phyloP scores from a whole-genome alignment of 1,140 invertebrate species.

The Ladona fulva region DNA sequence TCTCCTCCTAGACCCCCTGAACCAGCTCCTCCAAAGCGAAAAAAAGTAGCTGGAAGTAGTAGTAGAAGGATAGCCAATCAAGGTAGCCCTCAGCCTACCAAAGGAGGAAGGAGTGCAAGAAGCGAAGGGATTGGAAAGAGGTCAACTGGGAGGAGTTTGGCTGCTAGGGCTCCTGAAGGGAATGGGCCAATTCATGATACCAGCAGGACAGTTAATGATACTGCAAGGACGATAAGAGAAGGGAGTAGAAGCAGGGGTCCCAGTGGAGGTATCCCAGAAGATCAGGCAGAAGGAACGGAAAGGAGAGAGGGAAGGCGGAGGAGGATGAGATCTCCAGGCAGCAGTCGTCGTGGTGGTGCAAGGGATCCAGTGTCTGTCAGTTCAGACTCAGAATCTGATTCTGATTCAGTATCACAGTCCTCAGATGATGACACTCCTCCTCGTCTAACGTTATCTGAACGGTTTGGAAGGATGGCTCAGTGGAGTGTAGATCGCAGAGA shows the following conservation, averaged over 20 bases:
- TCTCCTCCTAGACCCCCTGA: constrained; percentile 30
- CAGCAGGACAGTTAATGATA: no score
- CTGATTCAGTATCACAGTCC: constrained; percentile 9
- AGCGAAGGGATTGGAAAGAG: constrained; percentile 12
- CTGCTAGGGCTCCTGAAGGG: neutral
- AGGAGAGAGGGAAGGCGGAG: constrained; percentile 35
- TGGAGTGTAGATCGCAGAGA: constrained; percentile 71
- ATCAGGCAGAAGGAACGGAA: neutral
- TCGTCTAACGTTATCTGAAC: constrained; percentile 60
- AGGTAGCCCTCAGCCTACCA: constrained; percentile 21
- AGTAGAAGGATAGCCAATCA: constrained; percentile 31
- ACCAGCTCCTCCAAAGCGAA: constrained; percentile 31
- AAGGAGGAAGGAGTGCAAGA: constrained; percentile 16
- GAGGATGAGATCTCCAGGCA: constrained; percentile 26
- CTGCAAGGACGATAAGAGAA: neutral
- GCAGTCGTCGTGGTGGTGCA: neutral
- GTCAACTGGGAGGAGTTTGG: neutral
- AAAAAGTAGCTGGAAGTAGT: constrained; percentile 32
- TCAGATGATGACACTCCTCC: constrained; percentile 34
- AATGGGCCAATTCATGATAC: constrained; percentile 4
- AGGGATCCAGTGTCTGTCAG: neutral
- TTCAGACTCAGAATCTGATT: neutral
- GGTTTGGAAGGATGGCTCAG: constrained; percentile 84
- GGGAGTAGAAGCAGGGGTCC: neutral
- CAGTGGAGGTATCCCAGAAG: no score